Percentiles rank a stretch among this genome's conserved stretches.
Conservation (phyloP, 2,113 vertebrate genomes). For the Phrynosoma blainvillii region DNA sequence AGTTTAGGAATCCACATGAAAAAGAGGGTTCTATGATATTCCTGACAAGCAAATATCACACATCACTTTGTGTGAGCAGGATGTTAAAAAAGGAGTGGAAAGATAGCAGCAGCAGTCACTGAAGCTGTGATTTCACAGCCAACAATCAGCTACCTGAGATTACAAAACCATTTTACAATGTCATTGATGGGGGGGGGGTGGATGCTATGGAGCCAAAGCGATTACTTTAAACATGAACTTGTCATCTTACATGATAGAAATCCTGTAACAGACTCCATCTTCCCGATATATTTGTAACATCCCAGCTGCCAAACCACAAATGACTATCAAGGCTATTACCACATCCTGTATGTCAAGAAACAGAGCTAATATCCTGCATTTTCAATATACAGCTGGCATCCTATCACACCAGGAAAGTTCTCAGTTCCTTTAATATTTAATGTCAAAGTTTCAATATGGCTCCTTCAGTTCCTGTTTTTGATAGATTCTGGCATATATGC, state of each 20-base stretch:
- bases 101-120: background rate
- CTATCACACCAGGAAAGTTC: background rate
- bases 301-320: constrained; percentile 18
- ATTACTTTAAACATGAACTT: constrained; percentile 13
- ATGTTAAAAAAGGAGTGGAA: constrained; percentile 9
- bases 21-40: constrained; percentile 18
- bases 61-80: constrained; percentile 5
- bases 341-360: background rate
- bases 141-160: constrained; percentile 29
- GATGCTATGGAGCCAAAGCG: constrained; percentile 1
- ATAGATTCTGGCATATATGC: background rate
- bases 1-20: constrained; percentile 17
- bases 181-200: background rate
- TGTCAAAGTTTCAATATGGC: background rate
- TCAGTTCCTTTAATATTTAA: constrained; percentile 20
- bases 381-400: background rate
- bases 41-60: constrained; percentile 6
- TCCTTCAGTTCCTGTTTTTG: background rate
- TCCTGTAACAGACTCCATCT: background rate
- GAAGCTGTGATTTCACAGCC: constrained; percentile 13
- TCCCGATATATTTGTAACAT: constrained; percentile 22
- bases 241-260: background rate
- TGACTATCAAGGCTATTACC: background rate
- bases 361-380: background rate
- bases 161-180: constrained; percentile 11